Evolutionary conservation across 2,113 vertebrate species (phyloP), one percentile per base, ranked within the genome.

Genomic region (Geothlypis trichas): DNA sequence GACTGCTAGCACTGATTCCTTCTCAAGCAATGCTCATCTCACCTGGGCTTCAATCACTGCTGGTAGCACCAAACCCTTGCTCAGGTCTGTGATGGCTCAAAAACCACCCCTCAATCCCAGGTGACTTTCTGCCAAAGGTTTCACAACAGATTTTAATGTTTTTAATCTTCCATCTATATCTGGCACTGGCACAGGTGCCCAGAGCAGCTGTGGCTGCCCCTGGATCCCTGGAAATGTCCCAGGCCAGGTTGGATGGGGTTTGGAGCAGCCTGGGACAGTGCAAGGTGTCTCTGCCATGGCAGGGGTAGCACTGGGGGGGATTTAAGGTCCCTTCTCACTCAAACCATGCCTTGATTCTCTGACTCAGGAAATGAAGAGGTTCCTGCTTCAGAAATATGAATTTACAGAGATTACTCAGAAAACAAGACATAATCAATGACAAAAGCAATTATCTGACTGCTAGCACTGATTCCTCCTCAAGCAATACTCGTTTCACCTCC

Each of bases 231-330:
- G 52, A 3, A 47, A 11, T 46, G 44, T 11, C 44, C 0, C 46
- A 59, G 52, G 15, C 19, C 68, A 74, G 44, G 33, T 0, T 81
- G 77, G 68, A 52, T 0, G 0, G 37, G 20, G 5, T 9, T 54
- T 8, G 62, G 78, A 75, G 78, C 78, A 15, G 0, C 54, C 28
- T 75, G 62, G 62, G 63, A 18, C 1, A 11, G 41, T 55, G 78
- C 30, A 0, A 62, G 21, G 6, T 35, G 41, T 18, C 39, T n/a
- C 46, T 82, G 69, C 10, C 31, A 20, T 7, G 69, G n/a, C n/a
- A n/a, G n/a, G n/a, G n/a, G n/a, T n/a, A n/a, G 14, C 0, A 33
- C 13, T 16, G 46, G 30, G 0, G n/a, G 16, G 3, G 14, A 8
- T 26, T 54, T 68, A 26, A 68, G 65, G 28, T 13, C 55, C 9